A percentile compares a stretch with the other conserved stretches of the same genome.
Conservation (phyloP, 2,797 vertebrate genomes). For the Sebastes taczanowskii region DNA sequence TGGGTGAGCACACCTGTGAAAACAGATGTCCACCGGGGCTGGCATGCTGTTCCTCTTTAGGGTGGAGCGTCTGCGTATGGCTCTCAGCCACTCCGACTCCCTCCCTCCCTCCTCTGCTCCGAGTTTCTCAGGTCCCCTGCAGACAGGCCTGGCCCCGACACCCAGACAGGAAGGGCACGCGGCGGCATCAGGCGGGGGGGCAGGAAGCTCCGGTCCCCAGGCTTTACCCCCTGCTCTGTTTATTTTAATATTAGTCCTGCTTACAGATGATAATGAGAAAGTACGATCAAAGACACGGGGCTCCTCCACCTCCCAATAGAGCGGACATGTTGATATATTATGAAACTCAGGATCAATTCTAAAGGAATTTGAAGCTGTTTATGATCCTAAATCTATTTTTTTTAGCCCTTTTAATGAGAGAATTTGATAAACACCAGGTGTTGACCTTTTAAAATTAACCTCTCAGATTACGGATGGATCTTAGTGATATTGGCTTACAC, state of each 20-base stretch:
- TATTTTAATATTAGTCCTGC: constrained; percentile 55
- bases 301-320: neutral
- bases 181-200: constrained; percentile 40
- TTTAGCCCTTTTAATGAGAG: constrained; percentile 34
- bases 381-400: constrained; percentile 55
- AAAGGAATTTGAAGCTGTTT: constrained; percentile 41
- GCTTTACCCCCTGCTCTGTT: constrained; percentile 53
- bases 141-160: constrained; percentile 36
- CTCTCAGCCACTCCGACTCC: constrained; percentile 26
- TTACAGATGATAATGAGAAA: constrained; percentile 42
- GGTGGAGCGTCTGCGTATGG: constrained; percentile 57
- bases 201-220: constrained; percentile 55
- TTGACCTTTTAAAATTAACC: constrained; percentile 68
- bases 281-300: constrained; percentile 24
- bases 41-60: constrained; percentile 78
- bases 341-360: constrained; percentile 45
- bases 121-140: constrained; percentile 41
- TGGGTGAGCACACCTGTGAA: constrained; percentile 82
- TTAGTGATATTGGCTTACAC: constrained; percentile 37
- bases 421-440: constrained; percentile 49
- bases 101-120: neutral
- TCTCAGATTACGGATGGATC: constrained; percentile 42
- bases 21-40: constrained; percentile 83
- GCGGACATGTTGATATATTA: constrained; percentile 28
- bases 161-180: constrained; percentile 60